Percentiles rank a stretch among this genome's conserved stretches.
Evolutionary conservation across 2,797 vertebrate genomes (phyloP).

Genomic region (Sparus aurata): DNA sequence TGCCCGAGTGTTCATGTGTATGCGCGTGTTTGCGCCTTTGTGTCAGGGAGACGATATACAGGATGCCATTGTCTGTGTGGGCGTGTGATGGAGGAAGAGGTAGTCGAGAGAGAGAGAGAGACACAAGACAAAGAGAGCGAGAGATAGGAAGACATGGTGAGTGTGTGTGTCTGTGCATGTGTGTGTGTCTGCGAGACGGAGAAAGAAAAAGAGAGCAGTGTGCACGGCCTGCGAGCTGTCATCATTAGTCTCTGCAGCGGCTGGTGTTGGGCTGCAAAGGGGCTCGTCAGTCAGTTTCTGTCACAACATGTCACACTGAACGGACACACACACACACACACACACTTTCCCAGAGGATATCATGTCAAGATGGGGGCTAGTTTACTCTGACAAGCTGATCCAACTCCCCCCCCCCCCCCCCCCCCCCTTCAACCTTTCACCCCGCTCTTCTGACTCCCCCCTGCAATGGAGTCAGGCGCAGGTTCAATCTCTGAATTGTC

Average conservation of each 20-base stretch:
- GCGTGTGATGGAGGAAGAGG: constrained; percentile 80
- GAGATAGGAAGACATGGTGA: constrained; percentile 70
- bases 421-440: constrained; percentile 75
- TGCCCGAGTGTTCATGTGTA: constrained; percentile 51
- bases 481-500: constrained; percentile 31
- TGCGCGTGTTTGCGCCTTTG: constrained; percentile 76
- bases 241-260: constrained; percentile 78
- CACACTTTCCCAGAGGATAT: constrained; percentile 67
- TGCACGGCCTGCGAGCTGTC: constrained; percentile 75
- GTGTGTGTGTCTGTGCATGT: constrained; percentile 42
- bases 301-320: constrained; percentile 79
- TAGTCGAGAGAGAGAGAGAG: constrained; percentile 80
- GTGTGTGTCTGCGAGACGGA: constrained; percentile 19
- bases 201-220: constrained; percentile 72
- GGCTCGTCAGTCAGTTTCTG: constrained; percentile 80
- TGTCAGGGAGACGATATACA: constrained; percentile 77
- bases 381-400: constrained; percentile 65
- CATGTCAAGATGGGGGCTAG: constrained; percentile 70
- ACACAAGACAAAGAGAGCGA: constrained; percentile 79
- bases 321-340: constrained; percentile 42
- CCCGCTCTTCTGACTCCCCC: constrained; percentile 37
- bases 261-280: constrained; percentile 76
- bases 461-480: constrained; percentile 18
- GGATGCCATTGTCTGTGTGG: constrained; percentile 82
- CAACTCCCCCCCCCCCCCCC: too few species aligned